Evolutionary conservation across 2,113 vertebrate genomes (phyloP).

Genomic region (Phoxinus phoxinus): DNA sequence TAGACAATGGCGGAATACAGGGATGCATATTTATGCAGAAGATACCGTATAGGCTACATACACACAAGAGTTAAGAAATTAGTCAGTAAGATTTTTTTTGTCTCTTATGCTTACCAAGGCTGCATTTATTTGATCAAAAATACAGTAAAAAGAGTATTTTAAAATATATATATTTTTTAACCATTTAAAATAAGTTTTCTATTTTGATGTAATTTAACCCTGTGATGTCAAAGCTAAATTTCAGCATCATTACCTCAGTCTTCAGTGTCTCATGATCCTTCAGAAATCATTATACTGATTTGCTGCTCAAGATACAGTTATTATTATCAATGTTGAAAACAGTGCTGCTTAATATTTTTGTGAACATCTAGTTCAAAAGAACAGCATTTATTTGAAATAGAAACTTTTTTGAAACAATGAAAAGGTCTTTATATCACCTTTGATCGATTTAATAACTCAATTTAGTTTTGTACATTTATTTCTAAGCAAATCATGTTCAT

Average conservation of each 20-base stretch:
- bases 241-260: no score
- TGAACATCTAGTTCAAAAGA: background rate
- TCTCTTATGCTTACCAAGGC: background rate
- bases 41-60: background rate
- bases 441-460: background rate
- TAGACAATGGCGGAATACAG: background rate
- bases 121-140: background rate
- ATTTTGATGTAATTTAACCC: no score
- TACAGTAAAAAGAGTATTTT: background rate
- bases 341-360: background rate
- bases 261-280: background rate
- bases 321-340: background rate
- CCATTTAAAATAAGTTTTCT: background rate
- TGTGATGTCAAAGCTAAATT: no score
- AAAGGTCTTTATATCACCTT: background rate
- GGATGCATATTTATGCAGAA: background rate
- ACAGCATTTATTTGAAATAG: background rate
- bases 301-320: background rate
- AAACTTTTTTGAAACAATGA: background rate
- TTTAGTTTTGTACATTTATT: background rate
- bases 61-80: background rate
- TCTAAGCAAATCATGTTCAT: background rate
- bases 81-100: background rate
- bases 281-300: background rate
- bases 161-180: background rate